Evolutionary conservation across 2,888 invertebrate species (phyloP).

Genomic region (Anarsia innoxiella): DNA sequence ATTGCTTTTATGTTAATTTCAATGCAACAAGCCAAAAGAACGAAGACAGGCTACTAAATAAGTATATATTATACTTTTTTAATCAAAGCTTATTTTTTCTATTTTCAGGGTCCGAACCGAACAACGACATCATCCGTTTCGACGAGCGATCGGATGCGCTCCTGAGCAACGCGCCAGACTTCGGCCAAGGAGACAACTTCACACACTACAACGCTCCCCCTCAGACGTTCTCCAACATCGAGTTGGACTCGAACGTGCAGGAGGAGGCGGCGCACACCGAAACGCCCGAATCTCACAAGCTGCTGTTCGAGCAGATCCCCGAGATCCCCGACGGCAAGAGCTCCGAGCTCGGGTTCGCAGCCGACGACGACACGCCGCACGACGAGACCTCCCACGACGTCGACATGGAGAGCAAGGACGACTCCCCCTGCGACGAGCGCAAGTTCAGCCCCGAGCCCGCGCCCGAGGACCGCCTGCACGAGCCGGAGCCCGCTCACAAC

Average conservation of each 20-base stretch:
- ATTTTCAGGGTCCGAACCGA: conserved; percentile 35
- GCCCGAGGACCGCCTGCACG: no score
- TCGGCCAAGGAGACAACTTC: conserved; percentile 41
- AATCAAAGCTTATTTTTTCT: no score
- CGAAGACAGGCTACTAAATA: no score
- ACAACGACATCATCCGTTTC: conserved; percentile 55
- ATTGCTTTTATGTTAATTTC: no score
- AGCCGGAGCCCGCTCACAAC: conserved; percentile 2
- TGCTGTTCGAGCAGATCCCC: conserved; percentile 67
- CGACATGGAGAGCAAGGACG: conserved; percentile 52
- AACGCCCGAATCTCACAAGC: conserved; percentile 68
- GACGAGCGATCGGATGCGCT: conserved; percentile 39
- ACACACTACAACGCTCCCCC: conserved; percentile 34
- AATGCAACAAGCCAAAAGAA: no score
- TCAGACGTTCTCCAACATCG: conserved; percentile 43
- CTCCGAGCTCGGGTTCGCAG: conserved; percentile 60
- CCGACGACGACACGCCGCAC: conserved; percentile 55
- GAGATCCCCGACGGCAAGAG: conserved; percentile 70
- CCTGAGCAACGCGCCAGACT: conserved; percentile 33
- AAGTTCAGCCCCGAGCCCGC: conserved; percentile 5
- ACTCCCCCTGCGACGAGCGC: conserved; percentile 33
- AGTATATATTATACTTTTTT: no score
- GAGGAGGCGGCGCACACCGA: conserved; percentile 57
- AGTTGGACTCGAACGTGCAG: conserved; percentile 47
- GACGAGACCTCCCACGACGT: conserved; percentile 54